These are phyloP conservation scores for Unio pictorum DNA, from an alignment of 2,888 invertebrate species.

Conservation along the genomic window DNA sequence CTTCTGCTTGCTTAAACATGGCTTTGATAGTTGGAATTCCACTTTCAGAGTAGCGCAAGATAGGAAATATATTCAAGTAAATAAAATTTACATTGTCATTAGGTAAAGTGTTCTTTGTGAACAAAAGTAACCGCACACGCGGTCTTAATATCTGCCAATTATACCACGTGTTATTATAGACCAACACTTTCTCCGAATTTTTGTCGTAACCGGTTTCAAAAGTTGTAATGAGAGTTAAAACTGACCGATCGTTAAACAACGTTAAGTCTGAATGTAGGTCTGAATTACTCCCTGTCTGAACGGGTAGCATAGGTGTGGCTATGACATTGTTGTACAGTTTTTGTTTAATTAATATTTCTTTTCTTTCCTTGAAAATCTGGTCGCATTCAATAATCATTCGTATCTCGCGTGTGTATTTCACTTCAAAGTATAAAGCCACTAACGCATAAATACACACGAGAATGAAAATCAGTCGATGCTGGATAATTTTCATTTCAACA, in stretches of 20 bases:
- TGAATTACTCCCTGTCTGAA: too few species aligned
- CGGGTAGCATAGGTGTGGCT: too few species aligned
- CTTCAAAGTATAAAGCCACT: too few species aligned
- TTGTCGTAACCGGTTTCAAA: constrained; percentile 20
- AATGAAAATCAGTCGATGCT: too few species aligned
- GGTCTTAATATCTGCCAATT: constrained; percentile 43
- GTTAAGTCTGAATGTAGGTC: too few species aligned
- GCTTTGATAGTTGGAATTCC: constrained; percentile 29
- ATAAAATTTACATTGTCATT: constrained; percentile 7
- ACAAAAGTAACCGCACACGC: constrained; percentile 35
- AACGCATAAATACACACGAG: too few species aligned
- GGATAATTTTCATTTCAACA: too few species aligned
- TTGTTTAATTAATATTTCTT: too few species aligned
- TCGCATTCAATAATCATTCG: too few species aligned
- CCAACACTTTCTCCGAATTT: constrained; percentile 22
- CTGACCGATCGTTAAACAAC: not conserved
- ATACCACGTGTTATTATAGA: constrained; percentile 34
- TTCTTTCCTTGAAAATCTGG: too few species aligned
- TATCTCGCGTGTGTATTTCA: too few species aligned
- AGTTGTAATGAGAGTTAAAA: constrained; percentile 30
- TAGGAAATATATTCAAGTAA: constrained; percentile 37
- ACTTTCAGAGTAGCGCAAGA: constrained; percentile 2
- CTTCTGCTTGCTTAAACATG: constrained; percentile 27
- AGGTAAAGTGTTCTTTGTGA: constrained; percentile 31
- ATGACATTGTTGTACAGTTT: too few species aligned